phyloP scores from a whole-genome alignment of 2,888 invertebrate genomes.

The Aspidiotus destructor region DNA sequence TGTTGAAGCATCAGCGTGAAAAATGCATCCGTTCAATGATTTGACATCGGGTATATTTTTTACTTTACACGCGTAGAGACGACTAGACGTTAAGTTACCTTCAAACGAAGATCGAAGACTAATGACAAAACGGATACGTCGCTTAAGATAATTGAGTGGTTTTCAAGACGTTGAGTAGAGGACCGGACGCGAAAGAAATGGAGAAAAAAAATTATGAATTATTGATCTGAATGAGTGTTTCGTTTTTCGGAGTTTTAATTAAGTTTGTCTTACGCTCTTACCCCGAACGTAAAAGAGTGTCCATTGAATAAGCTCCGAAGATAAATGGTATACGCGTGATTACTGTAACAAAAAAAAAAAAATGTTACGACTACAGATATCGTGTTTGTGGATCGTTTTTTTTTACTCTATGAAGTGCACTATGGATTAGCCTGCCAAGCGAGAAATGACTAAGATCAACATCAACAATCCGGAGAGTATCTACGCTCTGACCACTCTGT shows the following conservation, averaged over 20 bases:
- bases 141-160: slow-evolving; percentile 4
- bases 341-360: not conserved
- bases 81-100: slow-evolving; percentile 4
- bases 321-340: not conserved
- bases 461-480: no score
- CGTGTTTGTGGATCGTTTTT: not conserved
- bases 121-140: slow-evolving; percentile 4
- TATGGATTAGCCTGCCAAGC: no score
- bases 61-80: slow-evolving; percentile 1
- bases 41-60: slow-evolving; percentile 2
- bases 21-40: slow-evolving; percentile 4
- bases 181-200: not conserved
- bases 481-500: no score
- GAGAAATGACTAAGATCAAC: no score
- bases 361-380: not conserved
- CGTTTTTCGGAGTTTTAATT: not conserved
- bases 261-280: not conserved
- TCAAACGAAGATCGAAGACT: slow-evolving; percentile 1
- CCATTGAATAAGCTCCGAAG: not conserved
- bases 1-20: not conserved
- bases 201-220: not conserved
- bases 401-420: not conserved
- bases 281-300: not conserved
- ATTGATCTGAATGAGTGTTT: not conserved
- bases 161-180: slow-evolving; percentile 3